phyloP scores from a whole-genome alignment of 2,888 invertebrate species.

The Venustoraphidia nigricollis region DNA sequence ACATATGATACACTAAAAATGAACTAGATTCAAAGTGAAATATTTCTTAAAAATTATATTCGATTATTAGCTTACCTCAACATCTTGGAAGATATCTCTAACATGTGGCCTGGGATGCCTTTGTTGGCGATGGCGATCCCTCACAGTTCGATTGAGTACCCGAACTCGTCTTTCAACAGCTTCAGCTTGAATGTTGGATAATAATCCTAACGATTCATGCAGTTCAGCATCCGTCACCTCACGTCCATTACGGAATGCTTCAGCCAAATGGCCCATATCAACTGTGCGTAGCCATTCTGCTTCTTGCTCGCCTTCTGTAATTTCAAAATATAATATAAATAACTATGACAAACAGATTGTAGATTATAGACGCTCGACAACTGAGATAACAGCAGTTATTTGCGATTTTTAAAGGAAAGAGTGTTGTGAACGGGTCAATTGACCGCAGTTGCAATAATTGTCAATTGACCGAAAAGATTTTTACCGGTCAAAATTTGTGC shows the following conservation, averaged over 20 bases:
- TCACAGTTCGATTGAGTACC: slow-evolving; percentile 60
- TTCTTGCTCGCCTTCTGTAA: slow-evolving; percentile 59
- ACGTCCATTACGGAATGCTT: slow-evolving; percentile 51
- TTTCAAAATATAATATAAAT: too few relatives aligned
- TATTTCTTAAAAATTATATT: not conserved
- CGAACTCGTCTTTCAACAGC: slow-evolving; percentile 60
- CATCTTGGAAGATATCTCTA: slow-evolving; percentile 67
- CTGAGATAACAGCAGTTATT: too few relatives aligned
- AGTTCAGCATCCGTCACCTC: slow-evolving; percentile 50
- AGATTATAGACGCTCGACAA: too few relatives aligned
- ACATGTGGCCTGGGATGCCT: slow-evolving; percentile 59
- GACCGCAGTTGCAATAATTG: too few relatives aligned
- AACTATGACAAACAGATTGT: too few relatives aligned
- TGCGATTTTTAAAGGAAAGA: too few relatives aligned
- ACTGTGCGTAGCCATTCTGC: slow-evolving; percentile 61
- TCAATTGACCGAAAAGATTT: too few relatives aligned
- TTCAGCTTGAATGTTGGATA: slow-evolving; percentile 59
- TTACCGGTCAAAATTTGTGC: too few relatives aligned
- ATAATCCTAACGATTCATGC: slow-evolving; percentile 40
- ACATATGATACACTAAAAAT: too few relatives aligned
- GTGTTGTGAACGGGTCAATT: too few relatives aligned
- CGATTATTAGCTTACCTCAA: slow-evolving; percentile 42
- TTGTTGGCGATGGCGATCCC: slow-evolving; percentile 40
- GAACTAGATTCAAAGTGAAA: not conserved
- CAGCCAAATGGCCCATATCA: slow-evolving; percentile 53